Evolutionary conservation across 2,113 vertebrate species (phyloP), one percentile per base, ranked within the genome.

Genomic region (Capreolus pygargus): DNA sequence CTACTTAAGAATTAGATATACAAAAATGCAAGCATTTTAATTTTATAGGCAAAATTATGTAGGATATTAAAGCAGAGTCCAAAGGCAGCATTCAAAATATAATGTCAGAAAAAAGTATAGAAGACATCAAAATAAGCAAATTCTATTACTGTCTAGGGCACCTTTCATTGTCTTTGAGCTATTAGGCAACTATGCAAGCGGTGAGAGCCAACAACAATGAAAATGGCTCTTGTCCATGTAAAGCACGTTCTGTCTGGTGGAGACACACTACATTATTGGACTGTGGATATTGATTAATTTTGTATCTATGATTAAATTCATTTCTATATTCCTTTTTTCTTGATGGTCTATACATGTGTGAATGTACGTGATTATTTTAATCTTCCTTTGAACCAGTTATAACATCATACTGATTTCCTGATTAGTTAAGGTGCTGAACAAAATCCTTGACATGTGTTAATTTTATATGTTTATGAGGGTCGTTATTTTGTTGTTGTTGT

Each of bases 111-210:
- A 70, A 94, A 78, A 74, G 12, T n/a, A n/a, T 19, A 19, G 74
- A 95, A 54, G 58, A n/a, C 25, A 61, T 50, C 54, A 50, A 82
- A 76, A n/a, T 30, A 21, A 93, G 45, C 28, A 76, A 17, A 85
- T 45, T 0, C 5, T 15, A 82, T 28, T 45, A 8, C 57, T 4
- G 17, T 9, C 14, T 1, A 2, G 10, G 39, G 17, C 8, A 2
- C 2, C 76, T 54, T 76, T 33, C 45, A 33, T 21, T 39, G 10
- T 30, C 43, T 81, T 19, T 7, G 25, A 88, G 47, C 11, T 39
- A 4, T 33, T 36, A 7, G 0, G 19, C 8, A 13, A n/a, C 10
- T 0, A 0, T 6, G 27, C 3, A 25, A 13, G 6, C 1, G 7
- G 30, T 2, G 15, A 3, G 13, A 3, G 5, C 28, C 6, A 4